Evolutionary conservation across 2,797 vertebrate genomes (phyloP), one percentile per base, ranked within the genome.

Genomic region (Limnodromus scolopaceus): DNA sequence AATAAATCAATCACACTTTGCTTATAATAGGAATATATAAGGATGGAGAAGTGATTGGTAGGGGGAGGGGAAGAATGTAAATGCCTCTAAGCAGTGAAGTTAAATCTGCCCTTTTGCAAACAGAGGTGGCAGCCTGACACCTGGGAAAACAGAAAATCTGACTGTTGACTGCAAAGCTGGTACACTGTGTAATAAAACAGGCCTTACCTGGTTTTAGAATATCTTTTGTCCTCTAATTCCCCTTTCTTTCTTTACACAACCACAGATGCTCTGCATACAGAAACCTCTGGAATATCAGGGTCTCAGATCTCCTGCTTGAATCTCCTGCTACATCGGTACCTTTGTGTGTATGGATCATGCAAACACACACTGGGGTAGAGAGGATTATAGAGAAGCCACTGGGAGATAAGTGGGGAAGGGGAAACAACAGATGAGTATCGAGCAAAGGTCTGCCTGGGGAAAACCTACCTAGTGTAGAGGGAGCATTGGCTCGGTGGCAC

Each of bases 361-460:
- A 54, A 38, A 65, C 74, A 24, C 23, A 23, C 0, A 1, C 45
- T 3, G 20, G 48, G 55, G 27, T 16, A 17, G 38, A 64, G 39
- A 27, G 53, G 51, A 16, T 65, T 58, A 16, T 1, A 25, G 43
- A 66, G 57, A 57, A 87, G 43, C 28, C 16, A 16, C 45, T 10
- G 51, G 83, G 30, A 84, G 75, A 11, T 15, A 43, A 89, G 3
- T 3, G 11, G 5, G 18, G 48, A 91, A n/a, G 15, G 30, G 13
- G 7, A 68, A 64, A 30, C 22, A 68, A 11, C 16, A 68, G 54
- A 24, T 0, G 0, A 65, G 64, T 45, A 3, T 7, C 20, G 38
- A 75, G 55, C 51, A 86, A 32, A 70, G 45, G 55, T 20, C 54
- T 72, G 48, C 19, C 55, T 14, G 70, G 60, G 51, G 69, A 15